Base-by-base conservation (phyloP, 2,888 invertebrate genomes). In the Chironomus riparius region DNA sequence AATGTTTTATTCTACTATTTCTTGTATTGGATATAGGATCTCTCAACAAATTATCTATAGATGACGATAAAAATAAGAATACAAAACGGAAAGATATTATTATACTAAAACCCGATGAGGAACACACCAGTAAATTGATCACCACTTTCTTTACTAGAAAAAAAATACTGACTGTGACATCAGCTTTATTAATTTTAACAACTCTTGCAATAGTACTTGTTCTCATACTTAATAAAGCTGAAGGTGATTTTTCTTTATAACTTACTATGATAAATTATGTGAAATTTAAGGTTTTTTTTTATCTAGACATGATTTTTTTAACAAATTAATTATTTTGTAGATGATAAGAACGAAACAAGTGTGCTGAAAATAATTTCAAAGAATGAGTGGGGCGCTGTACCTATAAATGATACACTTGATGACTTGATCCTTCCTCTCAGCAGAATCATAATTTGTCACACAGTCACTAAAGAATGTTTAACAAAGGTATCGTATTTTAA, bases 341-440 rank as follows among this genome's bases (percentile, higher is more conserved):
- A 18, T 18, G 18, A 18, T 56, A 18, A 7, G 7, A 50, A 5
- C 4, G n/a, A 50, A 15, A 50, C 50, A 15, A 56, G 6, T n/a
- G 18, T 18, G 15, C 56, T 18, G n/a, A 84, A 87, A 76, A 83
- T 90, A 71, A 85, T 91, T 0, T 81, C 85, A 2, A 83, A 91
- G 47, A 81, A 83, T 0, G 88, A 88, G 76, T 93, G 92, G 92
- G 82, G 88, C 0, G 92, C 91, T 0, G 88, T 89, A 80, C 89
- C 89, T 0, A 86, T 88, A 0, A 85, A 82, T 28, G 80, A 79
- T 0, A 78, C 79, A 0, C 77, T 88, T 74, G 81, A 82, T 10
- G 78, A 79, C 3, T 84, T 86, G 0, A 85, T 85, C 0, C 84
- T 87, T 80, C 87, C 87, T n/a, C 84, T 85, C 13, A 82, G 83